Evolutionary conservation across 2,888 invertebrate species (phyloP), one percentile per base, ranked within the genome.

Genomic region (Lasiommata megera): DNA sequence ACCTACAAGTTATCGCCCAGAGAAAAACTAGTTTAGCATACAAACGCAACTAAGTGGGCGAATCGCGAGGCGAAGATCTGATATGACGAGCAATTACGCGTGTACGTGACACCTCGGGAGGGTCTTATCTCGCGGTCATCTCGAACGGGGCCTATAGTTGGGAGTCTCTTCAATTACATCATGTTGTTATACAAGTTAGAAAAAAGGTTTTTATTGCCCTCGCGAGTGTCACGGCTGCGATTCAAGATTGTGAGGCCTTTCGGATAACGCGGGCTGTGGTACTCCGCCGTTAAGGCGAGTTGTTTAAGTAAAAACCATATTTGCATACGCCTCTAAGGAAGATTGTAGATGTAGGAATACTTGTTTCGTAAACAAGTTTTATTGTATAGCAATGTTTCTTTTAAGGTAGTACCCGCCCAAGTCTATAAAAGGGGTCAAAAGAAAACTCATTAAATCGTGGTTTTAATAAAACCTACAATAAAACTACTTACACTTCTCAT

Each of bases 51-150:
- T 70, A 76, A 79, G 81, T 84, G 79, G 84, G 81, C 79, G 82
- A 82, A 74, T 72, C 72, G 74, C 72, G 71, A 73, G 61, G 63
- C 67, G 66, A 69, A 68, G 67, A 88, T 86, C 86, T 67, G 87
- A 88, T 88, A 84, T 68, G 41, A 56, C 31, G 36, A 58, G 66
- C 88, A 88, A 88, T 88, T 88, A 89, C 80, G 82, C 86, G 82
- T 84, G 88, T 88, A 88, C 89, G 89, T 89, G 88, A 82, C 88
- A 84, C 86, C 84, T 85, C 69, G 65, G 60, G 67, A 63, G 60
- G 62, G 56, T 43, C 58, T 57, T 57, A 48, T 56, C 58, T 58
- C 81, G 80, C 82, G 58, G 67, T 71, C 44, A 83, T 84, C 80
- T 58, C 58, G 58, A 62, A 67, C 61, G 69, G 65, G 70, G 77